Percentiles rank a stretch among this genome's conserved stretches.
These are phyloP conservation scores for Lepus europaeus DNA, from an alignment of 2,113 vertebrate genomes.

Conservation along the genomic window DNA sequence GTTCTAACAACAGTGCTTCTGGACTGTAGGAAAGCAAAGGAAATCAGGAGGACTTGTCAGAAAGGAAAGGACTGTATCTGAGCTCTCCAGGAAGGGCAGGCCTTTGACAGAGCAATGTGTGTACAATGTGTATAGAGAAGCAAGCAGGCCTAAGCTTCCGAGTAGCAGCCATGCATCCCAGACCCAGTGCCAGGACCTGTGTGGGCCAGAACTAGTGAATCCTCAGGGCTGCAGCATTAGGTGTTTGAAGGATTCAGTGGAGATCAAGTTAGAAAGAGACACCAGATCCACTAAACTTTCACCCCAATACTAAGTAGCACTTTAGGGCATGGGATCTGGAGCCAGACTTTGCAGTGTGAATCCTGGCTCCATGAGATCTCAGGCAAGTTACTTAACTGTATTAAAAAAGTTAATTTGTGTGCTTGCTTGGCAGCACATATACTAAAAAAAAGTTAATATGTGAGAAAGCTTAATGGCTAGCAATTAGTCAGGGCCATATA, in stretches of 20 bases:
- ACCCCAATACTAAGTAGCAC: not conserved
- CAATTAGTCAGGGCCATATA: not conserved
- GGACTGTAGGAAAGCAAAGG: not conserved
- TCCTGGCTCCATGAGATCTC: not conserved
- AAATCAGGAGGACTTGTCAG: not conserved
- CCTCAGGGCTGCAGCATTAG: not conserved
- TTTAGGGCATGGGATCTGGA: not conserved
- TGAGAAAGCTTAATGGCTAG: not conserved
- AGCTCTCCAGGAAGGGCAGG: not conserved
- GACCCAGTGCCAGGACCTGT: not conserved
- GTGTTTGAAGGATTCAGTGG: not conserved
- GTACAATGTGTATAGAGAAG: not conserved
- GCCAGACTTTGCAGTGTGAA: not conserved
- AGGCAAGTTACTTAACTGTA: not conserved
- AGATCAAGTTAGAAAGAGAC: not conserved
- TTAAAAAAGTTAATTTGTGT: too few species aligned
- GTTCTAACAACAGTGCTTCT: not conserved
- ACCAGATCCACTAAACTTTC: not conserved
- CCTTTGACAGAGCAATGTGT: not conserved
- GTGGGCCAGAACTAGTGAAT: not conserved
- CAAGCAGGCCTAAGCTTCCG: not conserved
- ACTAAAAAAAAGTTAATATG: not conserved
- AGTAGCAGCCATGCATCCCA: not conserved
- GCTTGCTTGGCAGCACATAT: not conserved
- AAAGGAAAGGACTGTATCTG: not conserved